Base-by-base conservation (phyloP, 2,888 invertebrate genomes). In the Lathronympha strigana region DNA sequence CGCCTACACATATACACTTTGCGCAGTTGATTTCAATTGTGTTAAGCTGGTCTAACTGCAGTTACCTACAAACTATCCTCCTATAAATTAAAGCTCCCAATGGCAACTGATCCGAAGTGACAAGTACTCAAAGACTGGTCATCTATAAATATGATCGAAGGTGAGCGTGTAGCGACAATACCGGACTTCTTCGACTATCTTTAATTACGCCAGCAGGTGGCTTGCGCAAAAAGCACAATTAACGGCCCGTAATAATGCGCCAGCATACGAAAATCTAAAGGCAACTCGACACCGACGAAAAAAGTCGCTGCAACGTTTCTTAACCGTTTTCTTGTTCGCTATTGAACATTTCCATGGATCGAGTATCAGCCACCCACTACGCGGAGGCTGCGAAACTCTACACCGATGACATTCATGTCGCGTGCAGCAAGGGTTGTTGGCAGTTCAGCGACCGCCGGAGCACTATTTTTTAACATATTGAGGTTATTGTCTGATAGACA, bases 221-320 rank as follows among this genome's bases (percentile, higher is more conserved):
- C 86, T 79, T 87, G 85, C 81, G 85, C 77, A 83, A 86, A 89
- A 88, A 85, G 80, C 76, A 91, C 92, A 92, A 91, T 92, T 92
- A 90, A 87, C 85, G 90, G 88, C 84, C 89, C 87, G 90, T 87
- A 88, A 91, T 90, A 92, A 92, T 91, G 90, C 81, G 84, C 92
- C 89, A 83, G 89, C 89, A 90, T 89, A 82, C 90, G 88, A 91
- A 92, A 90, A 90, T 90, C 88, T 86, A 88, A 88, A 91, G 89
- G 81, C 83, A 89, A 92, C 80, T 76, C 84, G 90, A 92, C 84
- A 90, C 89, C 89, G 78, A 38, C n/a, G 53, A 54, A 57, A 55
- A 57, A 57, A 57, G 28, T 6, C 51, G 19, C 47, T 17, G 53
- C 51, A 9, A 17, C 43, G 57, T 31, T 43, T 28, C 55, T 28